phyloP scores from a whole-genome alignment of 2,888 invertebrate species.

The Selenia dentaria region DNA sequence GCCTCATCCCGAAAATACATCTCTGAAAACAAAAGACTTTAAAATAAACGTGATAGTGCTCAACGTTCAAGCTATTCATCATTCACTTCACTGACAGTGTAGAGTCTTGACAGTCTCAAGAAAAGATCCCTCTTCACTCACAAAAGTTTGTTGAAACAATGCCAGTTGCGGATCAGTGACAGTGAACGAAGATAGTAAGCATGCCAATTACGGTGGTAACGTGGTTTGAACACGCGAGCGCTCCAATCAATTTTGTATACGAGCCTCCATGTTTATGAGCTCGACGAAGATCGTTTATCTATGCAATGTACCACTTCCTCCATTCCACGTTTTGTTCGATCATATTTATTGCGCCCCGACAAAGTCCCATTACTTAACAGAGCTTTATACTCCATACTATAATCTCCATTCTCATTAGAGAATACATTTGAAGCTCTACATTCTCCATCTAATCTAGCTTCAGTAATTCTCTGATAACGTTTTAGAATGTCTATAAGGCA shows the following conservation, averaged over 20 bases:
- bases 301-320: conserved; percentile 75
- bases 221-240: conserved; percentile 64
- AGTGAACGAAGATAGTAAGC: conserved; percentile 22
- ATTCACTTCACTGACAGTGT: conserved; percentile 47
- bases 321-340: conserved; percentile 70
- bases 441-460: conserved; percentile 49
- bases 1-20: no score
- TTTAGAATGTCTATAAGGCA: conserved; percentile 39
- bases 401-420: conserved; percentile 69
- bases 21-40: conserved; percentile 53
- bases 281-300: conserved; percentile 63
- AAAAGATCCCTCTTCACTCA: conserved; percentile 61
- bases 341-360: conserved; percentile 70
- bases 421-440: conserved; percentile 57
- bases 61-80: conserved; percentile 62
- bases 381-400: conserved; percentile 58
- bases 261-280: conserved; percentile 66
- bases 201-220: conserved; percentile 77
- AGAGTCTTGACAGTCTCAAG: conserved; percentile 44
- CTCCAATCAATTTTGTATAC: conserved; percentile 65
- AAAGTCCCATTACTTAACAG: conserved; percentile 63
- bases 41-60: conserved; percentile 56
- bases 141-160: conserved; percentile 78
- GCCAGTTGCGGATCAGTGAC: conserved; percentile 61
- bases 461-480: conserved; percentile 52